phyloP scores from a whole-genome alignment of 2,888 invertebrate species.

The Alsophila aescularia region DNA sequence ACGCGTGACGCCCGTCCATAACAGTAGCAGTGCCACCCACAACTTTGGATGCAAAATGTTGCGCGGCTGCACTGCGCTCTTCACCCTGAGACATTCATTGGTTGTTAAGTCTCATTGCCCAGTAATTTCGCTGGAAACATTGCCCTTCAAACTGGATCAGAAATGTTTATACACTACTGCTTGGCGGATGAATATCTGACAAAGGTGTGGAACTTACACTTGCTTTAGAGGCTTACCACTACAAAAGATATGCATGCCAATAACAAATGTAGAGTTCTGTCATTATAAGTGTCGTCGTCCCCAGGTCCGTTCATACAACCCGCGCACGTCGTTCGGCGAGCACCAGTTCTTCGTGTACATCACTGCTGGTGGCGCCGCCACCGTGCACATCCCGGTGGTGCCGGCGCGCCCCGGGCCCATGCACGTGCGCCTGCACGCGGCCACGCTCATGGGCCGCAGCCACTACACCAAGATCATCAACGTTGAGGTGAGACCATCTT shows the following conservation, averaged over 20 bases:
- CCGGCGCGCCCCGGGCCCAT: slow-evolving; percentile 86
- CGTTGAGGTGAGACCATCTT: slow-evolving; percentile 43
- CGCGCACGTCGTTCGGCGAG: slow-evolving; percentile 95
- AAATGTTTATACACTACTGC: too few species aligned
- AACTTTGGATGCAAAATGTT: too few species aligned
- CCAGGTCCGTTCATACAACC: slow-evolving; percentile 92
- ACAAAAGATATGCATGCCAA: background rate
- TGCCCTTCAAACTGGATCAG: too few species aligned
- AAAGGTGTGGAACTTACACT: too few species aligned
- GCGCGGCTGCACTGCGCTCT: too few species aligned
- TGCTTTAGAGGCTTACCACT: too few species aligned
- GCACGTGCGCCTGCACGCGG: slow-evolving; percentile 87
- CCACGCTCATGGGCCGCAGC: slow-evolving; percentile 90
- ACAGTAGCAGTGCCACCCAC: too few species aligned
- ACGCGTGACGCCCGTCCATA: too few species aligned
- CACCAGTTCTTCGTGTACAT: slow-evolving; percentile 98
- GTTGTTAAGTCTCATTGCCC: too few species aligned
- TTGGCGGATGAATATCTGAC: too few species aligned
- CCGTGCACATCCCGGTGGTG: slow-evolving; percentile 96
- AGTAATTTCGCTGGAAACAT: too few species aligned
- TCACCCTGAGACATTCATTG: too few species aligned
- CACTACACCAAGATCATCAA: slow-evolving; percentile 84
- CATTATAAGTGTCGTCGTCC: background rate
- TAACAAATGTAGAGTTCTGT: background rate
- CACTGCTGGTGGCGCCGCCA: slow-evolving; percentile 89